These are phyloP conservation scores for Chionis minor DNA, from an alignment of 2,113 vertebrate species.

Conservation along the genomic window DNA sequence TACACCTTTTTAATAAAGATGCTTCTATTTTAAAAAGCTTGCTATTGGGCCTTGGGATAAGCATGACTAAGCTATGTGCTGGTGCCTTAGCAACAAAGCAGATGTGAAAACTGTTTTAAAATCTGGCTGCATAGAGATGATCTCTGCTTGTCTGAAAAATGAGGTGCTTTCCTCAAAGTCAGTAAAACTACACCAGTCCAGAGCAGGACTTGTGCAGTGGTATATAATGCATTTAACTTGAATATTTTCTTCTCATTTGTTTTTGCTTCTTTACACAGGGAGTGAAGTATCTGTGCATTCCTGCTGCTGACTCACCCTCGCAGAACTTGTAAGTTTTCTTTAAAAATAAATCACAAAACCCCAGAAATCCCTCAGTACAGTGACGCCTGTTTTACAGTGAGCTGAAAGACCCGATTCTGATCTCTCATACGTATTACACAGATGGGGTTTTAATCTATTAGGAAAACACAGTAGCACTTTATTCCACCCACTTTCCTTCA, in stretches of 20 bases:
- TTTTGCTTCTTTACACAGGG: slow-evolving; percentile 78
- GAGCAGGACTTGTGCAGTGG: not conserved
- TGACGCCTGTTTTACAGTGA: not conserved
- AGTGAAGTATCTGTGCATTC: slow-evolving; percentile 95
- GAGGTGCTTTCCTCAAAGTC: not conserved
- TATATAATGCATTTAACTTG: not conserved
- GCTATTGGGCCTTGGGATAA: not conserved
- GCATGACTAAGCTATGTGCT: not conserved
- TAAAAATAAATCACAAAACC: not conserved
- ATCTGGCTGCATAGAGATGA: not conserved
- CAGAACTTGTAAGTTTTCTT: slow-evolving; percentile 88
- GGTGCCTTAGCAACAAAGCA: slow-evolving; percentile 42
- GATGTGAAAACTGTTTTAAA: not conserved
- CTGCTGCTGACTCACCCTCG: slow-evolving; percentile 87
- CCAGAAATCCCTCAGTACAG: not conserved
- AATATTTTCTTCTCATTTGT: not conserved
- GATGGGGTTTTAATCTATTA: not conserved
- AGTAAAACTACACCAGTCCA: not conserved
- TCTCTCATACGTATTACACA: not conserved
- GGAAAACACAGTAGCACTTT: not conserved
- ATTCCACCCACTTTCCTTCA: not conserved
- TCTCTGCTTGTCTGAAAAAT: not conserved
- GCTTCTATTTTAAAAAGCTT: not conserved
- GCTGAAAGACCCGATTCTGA: not conserved
- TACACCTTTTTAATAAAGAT: not conserved